phyloP scores from a whole-genome alignment of 1,140 invertebrate species.

The Penaeus vannamei region DNA sequence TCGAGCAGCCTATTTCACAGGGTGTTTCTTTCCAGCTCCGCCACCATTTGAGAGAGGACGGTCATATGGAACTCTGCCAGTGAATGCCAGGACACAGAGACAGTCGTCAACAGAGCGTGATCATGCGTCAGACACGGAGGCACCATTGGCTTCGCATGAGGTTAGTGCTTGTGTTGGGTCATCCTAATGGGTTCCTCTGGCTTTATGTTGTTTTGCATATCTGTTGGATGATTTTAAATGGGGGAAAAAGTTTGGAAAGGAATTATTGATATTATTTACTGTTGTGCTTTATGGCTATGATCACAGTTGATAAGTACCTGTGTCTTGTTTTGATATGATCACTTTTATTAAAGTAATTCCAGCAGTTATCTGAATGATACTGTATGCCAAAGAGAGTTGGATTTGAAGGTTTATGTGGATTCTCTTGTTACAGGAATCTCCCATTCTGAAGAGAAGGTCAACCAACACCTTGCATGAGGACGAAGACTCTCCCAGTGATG shows the following conservation, averaged over 20 bases:
- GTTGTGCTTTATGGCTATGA: no score
- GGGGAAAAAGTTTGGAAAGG: no score
- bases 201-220: background rate
- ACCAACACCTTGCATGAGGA: slow-evolving; percentile 51
- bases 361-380: background rate
- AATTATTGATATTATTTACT: no score
- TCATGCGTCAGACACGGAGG: slow-evolving; percentile 63
- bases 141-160: slow-evolving; percentile 61
- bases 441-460: slow-evolving; percentile 53
- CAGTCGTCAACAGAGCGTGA: slow-evolving; percentile 59
- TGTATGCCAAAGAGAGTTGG: background rate
- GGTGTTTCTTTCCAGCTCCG: slow-evolving; percentile 27
- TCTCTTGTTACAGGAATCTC: slow-evolving; percentile 47
- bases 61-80: slow-evolving; percentile 64
- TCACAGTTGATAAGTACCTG: no score
- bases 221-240: no score
- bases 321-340: no score
- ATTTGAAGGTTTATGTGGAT: background rate
- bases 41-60: slow-evolving; percentile 64
- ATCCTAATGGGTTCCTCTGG: background rate
- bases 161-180: slow-evolving; percentile 5
- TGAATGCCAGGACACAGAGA: slow-evolving; percentile 49
- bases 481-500: slow-evolving; percentile 31
- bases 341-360: background rate
- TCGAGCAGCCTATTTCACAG: background rate